phyloP scores from a whole-genome alignment of 2,797 vertebrate species.

The Nothura maculosa region DNA sequence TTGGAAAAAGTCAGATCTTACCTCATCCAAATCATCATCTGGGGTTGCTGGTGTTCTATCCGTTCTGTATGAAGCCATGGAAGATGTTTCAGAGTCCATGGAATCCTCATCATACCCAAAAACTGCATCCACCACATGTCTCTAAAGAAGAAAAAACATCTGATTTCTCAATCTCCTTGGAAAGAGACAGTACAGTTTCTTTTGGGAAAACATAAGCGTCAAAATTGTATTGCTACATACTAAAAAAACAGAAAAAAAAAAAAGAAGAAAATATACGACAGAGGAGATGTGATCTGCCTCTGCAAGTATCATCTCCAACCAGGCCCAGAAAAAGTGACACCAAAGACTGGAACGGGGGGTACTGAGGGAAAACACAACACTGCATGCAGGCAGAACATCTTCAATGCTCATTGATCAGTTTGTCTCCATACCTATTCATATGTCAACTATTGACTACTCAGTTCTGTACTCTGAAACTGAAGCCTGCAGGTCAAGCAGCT shows the following conservation, averaged over 20 bases:
- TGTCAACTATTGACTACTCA: not conserved
- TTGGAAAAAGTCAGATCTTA: constrained; percentile 70
- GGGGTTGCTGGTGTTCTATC: constrained; percentile 97
- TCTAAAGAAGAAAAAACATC: constrained; percentile 79
- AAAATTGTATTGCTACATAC: not conserved
- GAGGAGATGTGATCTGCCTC: not conserved
- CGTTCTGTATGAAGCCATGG: constrained; percentile 94
- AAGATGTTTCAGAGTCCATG: constrained; percentile 97
- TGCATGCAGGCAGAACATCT: not conserved
- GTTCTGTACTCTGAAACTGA: not conserved
- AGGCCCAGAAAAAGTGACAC: not conserved
- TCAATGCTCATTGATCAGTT: accelerated
- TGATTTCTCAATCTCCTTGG: not conserved
- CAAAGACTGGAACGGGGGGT: not conserved
- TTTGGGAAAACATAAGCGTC: not conserved
- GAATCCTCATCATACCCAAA: constrained; percentile 98
- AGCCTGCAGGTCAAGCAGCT: not conserved
- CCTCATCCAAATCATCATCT: constrained; percentile 94
- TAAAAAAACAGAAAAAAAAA: not conserved
- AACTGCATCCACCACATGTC: constrained; percentile 94
- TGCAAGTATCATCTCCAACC: not conserved
- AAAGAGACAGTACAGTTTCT: not conserved
- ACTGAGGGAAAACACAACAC: not conserved
- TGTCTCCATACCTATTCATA: constrained; percentile 11
- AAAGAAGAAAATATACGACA: not conserved